Conservation (phyloP, 2,888 invertebrate genomes). For the Scotopteryx bipunctaria region DNA sequence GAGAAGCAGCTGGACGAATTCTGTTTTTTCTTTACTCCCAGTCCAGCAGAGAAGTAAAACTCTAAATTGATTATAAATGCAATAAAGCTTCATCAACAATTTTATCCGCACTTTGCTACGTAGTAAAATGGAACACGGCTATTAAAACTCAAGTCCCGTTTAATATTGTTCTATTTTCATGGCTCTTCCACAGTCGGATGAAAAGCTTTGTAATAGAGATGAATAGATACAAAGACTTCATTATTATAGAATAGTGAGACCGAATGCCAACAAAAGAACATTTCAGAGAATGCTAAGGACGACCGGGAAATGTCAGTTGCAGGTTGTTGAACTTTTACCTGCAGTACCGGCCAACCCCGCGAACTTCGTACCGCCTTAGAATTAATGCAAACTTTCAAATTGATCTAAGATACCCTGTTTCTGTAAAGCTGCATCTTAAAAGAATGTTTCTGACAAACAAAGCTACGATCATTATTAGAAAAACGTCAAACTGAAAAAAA, state of each 20-base stretch:
- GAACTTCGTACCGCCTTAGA: too few relatives aligned
- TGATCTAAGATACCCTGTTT: neutral
- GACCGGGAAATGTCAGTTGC: constrained; percentile 1
- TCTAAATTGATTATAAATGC: too few relatives aligned
- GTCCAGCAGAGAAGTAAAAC: too few relatives aligned
- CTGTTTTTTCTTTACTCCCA: too few relatives aligned
- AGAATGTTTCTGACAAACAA: too few relatives aligned
- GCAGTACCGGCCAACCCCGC: too few relatives aligned
- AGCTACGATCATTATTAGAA: too few relatives aligned
- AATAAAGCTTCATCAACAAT: too few relatives aligned
- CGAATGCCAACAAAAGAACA: constrained; percentile 40
- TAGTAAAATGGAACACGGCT: constrained; percentile 4
- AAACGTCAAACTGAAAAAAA: too few relatives aligned
- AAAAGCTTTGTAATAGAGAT: constrained; percentile 36
- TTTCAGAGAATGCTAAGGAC: neutral
- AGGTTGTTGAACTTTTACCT: constrained; percentile 14
- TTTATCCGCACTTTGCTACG: too few relatives aligned
- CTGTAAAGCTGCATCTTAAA: too few relatives aligned
- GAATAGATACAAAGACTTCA: constrained; percentile 58
- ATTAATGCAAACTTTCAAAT: neutral
- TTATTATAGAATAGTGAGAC: constrained; percentile 50
- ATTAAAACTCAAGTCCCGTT: constrained; percentile 6
- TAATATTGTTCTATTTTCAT: constrained; percentile 16
- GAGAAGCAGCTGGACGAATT: too few relatives aligned
- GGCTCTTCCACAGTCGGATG: constrained; percentile 5